Percentiles rank a stretch among this genome's conserved stretches.
Conservation (phyloP, 2,113 vertebrate genomes). For the Lycaon pictus region DNA sequence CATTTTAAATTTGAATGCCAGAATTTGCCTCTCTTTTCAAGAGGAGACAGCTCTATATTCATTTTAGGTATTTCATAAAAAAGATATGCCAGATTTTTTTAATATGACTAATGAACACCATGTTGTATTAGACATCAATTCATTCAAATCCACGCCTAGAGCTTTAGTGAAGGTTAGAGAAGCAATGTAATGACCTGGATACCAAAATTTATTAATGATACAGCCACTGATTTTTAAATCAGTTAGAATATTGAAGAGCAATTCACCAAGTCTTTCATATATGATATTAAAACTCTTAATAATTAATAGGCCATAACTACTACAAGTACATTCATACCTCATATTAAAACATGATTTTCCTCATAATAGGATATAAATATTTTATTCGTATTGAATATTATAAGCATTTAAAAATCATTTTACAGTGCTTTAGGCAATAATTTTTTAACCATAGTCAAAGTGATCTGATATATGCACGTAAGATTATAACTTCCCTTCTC, state of each 20-base stretch:
- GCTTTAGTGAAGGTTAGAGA: slow-evolving; percentile 34
- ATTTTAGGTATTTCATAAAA: background rate
- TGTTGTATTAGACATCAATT: background rate
- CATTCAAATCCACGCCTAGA: slow-evolving; percentile 61
- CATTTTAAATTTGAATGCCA: background rate
- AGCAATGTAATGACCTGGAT: slow-evolving; percentile 55
- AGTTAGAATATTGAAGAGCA: slow-evolving; percentile 63
- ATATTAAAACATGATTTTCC: slow-evolving; percentile 70
- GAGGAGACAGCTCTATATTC: background rate
- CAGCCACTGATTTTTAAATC: slow-evolving; percentile 56
- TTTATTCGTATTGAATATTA: slow-evolving; percentile 73
- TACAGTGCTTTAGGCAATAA: background rate
- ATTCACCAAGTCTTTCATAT: slow-evolving; percentile 54
- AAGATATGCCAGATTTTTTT: background rate
- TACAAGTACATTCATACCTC: slow-evolving; percentile 38
- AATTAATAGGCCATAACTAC: slow-evolving; percentile 60
- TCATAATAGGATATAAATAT: slow-evolving; percentile 77
- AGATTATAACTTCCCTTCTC: slow-evolving; percentile 19
- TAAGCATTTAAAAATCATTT: slow-evolving; percentile 73
- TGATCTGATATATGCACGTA: slow-evolving; percentile 41
- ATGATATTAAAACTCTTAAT: slow-evolving; percentile 73
- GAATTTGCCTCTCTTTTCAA: background rate
- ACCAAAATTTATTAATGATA: slow-evolving; percentile 59
- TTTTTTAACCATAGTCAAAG: slow-evolving; percentile 43
- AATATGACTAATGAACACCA: background rate